Conservation (phyloP, 2,888 invertebrate species). For the Ophraella communa region DNA sequence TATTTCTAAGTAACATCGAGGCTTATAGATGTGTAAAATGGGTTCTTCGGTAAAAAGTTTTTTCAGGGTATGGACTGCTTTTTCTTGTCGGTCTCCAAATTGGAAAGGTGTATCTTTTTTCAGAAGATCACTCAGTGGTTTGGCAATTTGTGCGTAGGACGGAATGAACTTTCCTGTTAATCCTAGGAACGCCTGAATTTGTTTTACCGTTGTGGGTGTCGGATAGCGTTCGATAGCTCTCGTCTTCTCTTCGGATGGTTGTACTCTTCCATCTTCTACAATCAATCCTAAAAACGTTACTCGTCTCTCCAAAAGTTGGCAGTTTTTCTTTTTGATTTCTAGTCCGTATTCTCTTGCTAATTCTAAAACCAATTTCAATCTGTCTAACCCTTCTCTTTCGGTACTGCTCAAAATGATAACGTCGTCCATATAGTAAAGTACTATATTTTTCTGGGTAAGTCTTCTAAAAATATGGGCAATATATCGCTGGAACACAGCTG, state of each 20-base stretch:
- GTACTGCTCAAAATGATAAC: slow-evolving; percentile 21
- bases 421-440: slow-evolving; percentile 31
- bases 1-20: slow-evolving; percentile 34
- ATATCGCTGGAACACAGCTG: slow-evolving; percentile 21
- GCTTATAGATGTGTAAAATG: slow-evolving; percentile 32
- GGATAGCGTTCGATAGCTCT: slow-evolving; percentile 45
- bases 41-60: slow-evolving; percentile 26
- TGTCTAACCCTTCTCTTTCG: slow-evolving; percentile 37
- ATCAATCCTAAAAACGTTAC: slow-evolving; percentile 44
- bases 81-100: slow-evolving; percentile 17
- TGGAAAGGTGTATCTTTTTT: slow-evolving; percentile 37
- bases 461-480: slow-evolving; percentile 18
- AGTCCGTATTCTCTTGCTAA: slow-evolving; percentile 43
- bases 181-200: slow-evolving; percentile 50
- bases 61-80: slow-evolving; percentile 33
- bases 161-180: slow-evolving; percentile 50
- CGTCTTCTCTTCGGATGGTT: slow-evolving; percentile 44
- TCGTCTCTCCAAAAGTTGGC: slow-evolving; percentile 47
- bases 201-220: slow-evolving; percentile 41
- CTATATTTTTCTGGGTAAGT: slow-evolving; percentile 10
- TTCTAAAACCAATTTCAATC: slow-evolving; percentile 42
- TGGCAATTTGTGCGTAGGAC: slow-evolving; percentile 46
- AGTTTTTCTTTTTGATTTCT: slow-evolving; percentile 51
- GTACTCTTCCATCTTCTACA: slow-evolving; percentile 44
- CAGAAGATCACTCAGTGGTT: slow-evolving; percentile 47